These are phyloP conservation scores for Podotricha telesiphe DNA, from an alignment of 2,888 invertebrate genomes.

Conservation along the genomic window DNA sequence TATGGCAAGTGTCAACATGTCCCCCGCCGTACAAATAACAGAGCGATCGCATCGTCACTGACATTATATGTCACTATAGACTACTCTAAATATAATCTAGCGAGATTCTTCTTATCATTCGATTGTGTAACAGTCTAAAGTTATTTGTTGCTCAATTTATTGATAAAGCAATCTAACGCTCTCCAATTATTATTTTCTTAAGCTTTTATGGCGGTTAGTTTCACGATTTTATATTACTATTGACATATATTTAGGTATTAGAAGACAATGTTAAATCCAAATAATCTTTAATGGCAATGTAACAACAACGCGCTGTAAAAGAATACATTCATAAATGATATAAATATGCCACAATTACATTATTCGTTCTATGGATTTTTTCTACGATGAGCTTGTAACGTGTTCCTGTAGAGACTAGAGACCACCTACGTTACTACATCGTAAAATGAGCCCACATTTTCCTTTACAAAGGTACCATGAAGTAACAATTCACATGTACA, in stretches of 20 bases:
- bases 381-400: conserved; percentile 3
- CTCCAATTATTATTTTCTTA: background rate
- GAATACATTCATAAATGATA: conserved; percentile 1
- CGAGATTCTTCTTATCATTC: conserved; percentile 21
- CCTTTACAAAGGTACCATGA: background rate
- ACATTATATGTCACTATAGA: too few species aligned
- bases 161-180: background rate
- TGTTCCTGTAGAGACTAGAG: background rate
- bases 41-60: conserved; percentile 1
- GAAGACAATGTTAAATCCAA: too few species aligned
- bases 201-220: background rate
- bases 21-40: conserved; percentile 39
- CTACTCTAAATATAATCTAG: conserved; percentile 20
- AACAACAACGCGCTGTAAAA: background rate
- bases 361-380: conserved; percentile 5
- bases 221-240: too few species aligned
- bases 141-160: conserved; percentile 7
- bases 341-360: conserved; percentile 15
- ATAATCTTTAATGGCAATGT: background rate
- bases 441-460: conserved; percentile 14
- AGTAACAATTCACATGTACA: background rate
- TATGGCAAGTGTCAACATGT: conserved; percentile 63
- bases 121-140: conserved; percentile 21
- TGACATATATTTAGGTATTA: too few species aligned
- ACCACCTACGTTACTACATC: conserved; percentile 14